A percentile compares a stretch with the other conserved stretches of the same genome.
Conservation (phyloP, 2,113 vertebrate species). For the Oryzias woworae region DNA sequence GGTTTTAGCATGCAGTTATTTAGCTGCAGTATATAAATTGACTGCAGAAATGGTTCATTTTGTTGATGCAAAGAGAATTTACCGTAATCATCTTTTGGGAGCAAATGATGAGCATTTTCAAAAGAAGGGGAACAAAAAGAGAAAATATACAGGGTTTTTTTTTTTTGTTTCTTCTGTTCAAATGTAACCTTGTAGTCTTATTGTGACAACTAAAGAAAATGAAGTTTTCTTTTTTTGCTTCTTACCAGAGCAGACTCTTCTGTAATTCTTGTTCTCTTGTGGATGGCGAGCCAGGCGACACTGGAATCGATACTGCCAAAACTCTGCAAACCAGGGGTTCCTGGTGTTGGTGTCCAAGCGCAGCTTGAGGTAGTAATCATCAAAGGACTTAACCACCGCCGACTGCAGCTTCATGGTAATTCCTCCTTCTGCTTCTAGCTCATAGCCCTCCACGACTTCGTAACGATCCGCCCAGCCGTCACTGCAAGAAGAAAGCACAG, state of each 20-base stretch:
- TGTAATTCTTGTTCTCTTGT: constrained; percentile 90
- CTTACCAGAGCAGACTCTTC: constrained; percentile 91
- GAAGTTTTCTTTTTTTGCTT: constrained; percentile 12
- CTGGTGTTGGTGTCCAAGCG: constrained; percentile 89
- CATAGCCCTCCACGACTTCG: constrained; percentile 96
- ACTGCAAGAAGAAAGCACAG: constrained; percentile 62
- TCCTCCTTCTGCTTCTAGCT: constrained; percentile 93
- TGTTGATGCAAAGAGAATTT: constrained; percentile 49
- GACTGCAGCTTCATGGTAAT: constrained; percentile 98
- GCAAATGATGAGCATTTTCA: constrained; percentile 47
- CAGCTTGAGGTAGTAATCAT: constrained; percentile 94
- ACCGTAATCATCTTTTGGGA: constrained; percentile 70
- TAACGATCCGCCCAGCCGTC: constrained; percentile 98
- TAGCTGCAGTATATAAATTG: not conserved
- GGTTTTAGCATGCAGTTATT: constrained; percentile 35
- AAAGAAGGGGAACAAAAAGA: constrained; percentile 19
- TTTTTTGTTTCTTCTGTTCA: constrained; percentile 38
- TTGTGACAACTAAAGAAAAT: not conserved
- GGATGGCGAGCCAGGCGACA: constrained; percentile 90
- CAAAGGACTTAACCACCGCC: constrained; percentile 89
- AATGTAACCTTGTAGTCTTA: constrained; percentile 4
- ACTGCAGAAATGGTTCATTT: constrained; percentile 13
- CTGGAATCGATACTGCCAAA: constrained; percentile 98
- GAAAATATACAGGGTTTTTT: constrained; percentile 9
- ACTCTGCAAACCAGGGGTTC: constrained; percentile 97